These are phyloP conservation scores for Tapirus terrestris DNA, from an alignment of 2,113 vertebrate genomes.

Conservation along the genomic window DNA sequence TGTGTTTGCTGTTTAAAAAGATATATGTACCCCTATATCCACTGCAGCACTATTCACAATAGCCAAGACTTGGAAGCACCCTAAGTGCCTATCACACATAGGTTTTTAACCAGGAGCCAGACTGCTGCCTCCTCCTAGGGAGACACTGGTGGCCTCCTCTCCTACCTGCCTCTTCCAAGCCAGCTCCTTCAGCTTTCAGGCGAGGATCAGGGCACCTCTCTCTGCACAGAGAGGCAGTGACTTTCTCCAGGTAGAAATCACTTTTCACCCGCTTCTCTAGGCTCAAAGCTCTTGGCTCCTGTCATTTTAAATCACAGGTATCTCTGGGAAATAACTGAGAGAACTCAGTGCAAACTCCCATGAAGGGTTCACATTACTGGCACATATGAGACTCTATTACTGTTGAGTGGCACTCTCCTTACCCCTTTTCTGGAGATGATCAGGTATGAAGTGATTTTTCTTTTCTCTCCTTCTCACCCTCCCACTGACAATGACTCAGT, in stretches of 20 bases:
- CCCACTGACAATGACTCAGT: neutral
- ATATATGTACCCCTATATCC: too few relatives aligned
- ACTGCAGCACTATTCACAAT: too few relatives aligned
- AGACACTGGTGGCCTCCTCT: neutral
- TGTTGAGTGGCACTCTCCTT: neutral
- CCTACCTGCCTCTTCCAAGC: neutral
- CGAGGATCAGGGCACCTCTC: neutral
- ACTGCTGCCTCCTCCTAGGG: neutral
- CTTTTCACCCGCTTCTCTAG: neutral
- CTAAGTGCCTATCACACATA: neutral
- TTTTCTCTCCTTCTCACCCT: neutral
- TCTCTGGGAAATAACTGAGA: constrained; percentile 1
- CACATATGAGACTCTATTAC: neutral
- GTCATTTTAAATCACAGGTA: neutral
- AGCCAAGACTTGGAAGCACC: too few relatives aligned
- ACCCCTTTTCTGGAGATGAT: neutral
- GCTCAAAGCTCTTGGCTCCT: neutral
- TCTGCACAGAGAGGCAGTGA: neutral
- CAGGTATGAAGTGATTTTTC: neutral
- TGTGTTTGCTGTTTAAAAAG: too few relatives aligned
- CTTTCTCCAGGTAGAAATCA: neutral
- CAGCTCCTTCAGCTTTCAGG: neutral
- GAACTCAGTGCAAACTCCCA: neutral
- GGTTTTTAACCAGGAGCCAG: neutral
- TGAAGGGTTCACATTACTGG: neutral